phyloP scores from a whole-genome alignment of 2,888 invertebrate species.

The Caenorhabditis doughertyi region DNA sequence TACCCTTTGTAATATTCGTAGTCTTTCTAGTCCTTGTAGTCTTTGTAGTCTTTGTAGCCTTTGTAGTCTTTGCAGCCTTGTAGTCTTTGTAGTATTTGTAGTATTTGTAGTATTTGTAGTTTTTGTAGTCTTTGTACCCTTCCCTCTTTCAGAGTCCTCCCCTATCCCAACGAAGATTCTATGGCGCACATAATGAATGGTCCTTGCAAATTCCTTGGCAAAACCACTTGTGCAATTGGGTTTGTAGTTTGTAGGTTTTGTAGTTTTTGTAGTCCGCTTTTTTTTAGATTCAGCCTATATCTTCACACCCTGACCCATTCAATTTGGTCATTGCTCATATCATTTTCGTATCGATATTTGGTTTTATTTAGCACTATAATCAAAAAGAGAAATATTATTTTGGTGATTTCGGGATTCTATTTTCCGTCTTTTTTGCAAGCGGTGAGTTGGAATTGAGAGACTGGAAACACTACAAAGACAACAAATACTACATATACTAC shows the following conservation, averaged over 20 bases:
- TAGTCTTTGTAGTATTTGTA: no score
- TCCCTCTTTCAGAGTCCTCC: conserved; percentile 30
- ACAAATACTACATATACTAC: no score
- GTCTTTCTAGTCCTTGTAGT: no score
- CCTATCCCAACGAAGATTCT: conserved; percentile 19
- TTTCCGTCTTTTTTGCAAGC: conserved; percentile 46
- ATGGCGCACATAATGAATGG: conserved; percentile 46
- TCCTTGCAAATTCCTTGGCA: conserved; percentile 14
- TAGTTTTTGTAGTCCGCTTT: neutral
- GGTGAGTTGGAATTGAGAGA: neutral
- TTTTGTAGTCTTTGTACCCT: no score
- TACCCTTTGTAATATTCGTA: no score
- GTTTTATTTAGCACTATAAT: neutral
- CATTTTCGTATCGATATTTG: conserved; percentile 52
- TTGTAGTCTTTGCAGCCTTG: no score
- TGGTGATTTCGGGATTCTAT: conserved; percentile 25
- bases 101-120: no score
- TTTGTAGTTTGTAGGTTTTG: neutral
- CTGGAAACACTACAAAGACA: neutral
- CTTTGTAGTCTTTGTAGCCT: no score
- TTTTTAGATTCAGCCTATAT: conserved; percentile 39
- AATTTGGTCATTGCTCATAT: conserved; percentile 45
- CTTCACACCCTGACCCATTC: conserved; percentile 49
- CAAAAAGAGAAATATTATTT: neutral
- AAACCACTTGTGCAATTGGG: neutral